Evolutionary conservation across 2,797 vertebrate genomes (phyloP), one percentile per base, ranked within the genome.

Genomic region (Alfaro cultratus): DNA sequence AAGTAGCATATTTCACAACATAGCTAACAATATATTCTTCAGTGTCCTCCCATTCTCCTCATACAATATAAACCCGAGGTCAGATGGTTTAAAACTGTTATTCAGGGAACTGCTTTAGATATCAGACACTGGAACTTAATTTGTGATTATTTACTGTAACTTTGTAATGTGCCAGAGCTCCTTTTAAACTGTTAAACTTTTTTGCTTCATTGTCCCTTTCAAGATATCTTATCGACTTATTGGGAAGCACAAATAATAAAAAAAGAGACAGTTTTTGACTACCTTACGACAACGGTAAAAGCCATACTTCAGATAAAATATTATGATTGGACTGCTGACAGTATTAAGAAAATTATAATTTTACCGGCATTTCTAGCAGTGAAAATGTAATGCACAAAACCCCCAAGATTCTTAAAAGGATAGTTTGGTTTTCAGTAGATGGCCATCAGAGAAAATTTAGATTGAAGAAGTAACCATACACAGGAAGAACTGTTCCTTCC

Each of bases 1-100:
- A 87, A 84, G 92, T 94, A 95, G 91, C 92, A 88, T 87, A 85
- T 90, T 89, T 90, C 80, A 88, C 82, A 85, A 84, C 64, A 85
- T 88, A 89, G 83, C 86, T 82, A 77, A 62, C 86, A 86, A 81
- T 81, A 86, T 86, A 87, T 67, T 72, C 73, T 85, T 87, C 46
- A 83, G 76, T 79, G 45, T 71, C 55, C 18, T 88, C 71, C 84
- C 75, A 70, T 78, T 92, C 87, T 84, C 82, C 85, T 89, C 78
- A 82, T 81, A 87, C 73, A 82, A 91, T 86, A 85, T 86, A 90
- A 88, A 88, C 81, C 67, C 83, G 57, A 78, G 77, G 51, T 79
- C 5, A 46, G 75, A 84, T 87, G 84, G 89, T 71, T 71, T 76
- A 88, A 82, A 80, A 80, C 81, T 76, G 76, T 88, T 75, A 88